Conservation (phyloP, 1,140 invertebrate species). For the Semibalanus balanoides region DNA sequence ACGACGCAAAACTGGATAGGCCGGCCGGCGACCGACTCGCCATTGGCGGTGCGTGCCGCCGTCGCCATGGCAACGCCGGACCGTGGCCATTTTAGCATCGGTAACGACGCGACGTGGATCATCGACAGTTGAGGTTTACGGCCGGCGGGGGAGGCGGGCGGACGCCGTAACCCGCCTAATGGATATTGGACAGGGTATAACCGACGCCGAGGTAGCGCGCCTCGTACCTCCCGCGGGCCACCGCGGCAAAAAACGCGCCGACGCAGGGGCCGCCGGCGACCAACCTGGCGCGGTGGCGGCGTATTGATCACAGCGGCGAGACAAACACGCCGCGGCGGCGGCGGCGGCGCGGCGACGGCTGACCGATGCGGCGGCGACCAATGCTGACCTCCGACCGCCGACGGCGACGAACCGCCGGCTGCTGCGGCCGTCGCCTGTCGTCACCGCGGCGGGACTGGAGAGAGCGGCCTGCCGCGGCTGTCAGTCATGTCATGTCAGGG, state of each 20-base stretch:
- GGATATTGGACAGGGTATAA: not conserved
- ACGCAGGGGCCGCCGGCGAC: too few species aligned
- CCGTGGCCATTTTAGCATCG: conserved; percentile 1
- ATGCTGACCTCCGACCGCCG: too few species aligned
- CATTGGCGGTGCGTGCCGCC: not conserved
- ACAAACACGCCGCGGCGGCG: not conserved
- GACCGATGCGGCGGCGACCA: too few species aligned
- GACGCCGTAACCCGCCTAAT: not conserved
- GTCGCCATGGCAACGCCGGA: not conserved
- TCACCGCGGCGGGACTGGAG: too few species aligned
- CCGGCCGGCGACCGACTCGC: not conserved
- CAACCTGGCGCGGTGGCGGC: not conserved
- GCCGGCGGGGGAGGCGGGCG: not conserved
- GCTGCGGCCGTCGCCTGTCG: too few species aligned
- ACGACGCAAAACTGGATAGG: not conserved
- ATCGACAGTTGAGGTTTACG: not conserved
- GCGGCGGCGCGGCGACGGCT: too few species aligned
- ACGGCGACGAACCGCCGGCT: too few species aligned
- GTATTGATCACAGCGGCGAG: not conserved
- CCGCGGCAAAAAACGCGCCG: not conserved
- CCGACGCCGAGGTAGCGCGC: not conserved
- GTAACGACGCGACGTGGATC: not conserved
- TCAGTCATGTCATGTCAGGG: too few species aligned
- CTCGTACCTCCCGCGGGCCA: too few species aligned
- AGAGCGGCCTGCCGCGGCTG: too few species aligned